Conservation (phyloP, 2,888 invertebrate genomes). For the Leptinotarsa tumamoca region DNA sequence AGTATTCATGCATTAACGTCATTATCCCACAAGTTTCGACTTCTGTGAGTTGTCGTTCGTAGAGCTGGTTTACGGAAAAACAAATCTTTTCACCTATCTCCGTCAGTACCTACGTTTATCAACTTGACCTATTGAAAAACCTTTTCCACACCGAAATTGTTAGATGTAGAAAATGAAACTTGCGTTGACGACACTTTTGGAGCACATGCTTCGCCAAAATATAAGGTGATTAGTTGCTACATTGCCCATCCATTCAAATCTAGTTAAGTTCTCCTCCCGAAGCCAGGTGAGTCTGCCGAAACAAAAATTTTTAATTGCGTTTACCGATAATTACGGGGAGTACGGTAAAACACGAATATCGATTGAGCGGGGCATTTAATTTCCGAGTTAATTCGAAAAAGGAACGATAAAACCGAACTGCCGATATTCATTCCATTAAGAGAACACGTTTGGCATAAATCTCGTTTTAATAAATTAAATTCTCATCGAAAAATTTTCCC, state of each 20-base stretch:
- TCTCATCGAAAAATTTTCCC: conserved; percentile 56
- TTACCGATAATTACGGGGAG: conserved; percentile 45
- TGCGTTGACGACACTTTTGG: too few species aligned
- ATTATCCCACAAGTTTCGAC: too few species aligned
- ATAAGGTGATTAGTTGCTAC: too few species aligned
- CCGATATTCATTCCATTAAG: conserved; percentile 59
- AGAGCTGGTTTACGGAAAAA: too few species aligned
- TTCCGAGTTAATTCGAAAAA: conserved; percentile 52
- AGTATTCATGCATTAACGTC: too few species aligned
- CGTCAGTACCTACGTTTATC: too few species aligned
- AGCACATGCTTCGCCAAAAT: too few species aligned
- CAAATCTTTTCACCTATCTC: too few species aligned
- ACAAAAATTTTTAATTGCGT: conserved; percentile 41
- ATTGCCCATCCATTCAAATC: neutral
- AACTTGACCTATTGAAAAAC: too few species aligned
- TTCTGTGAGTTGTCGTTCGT: too few species aligned
- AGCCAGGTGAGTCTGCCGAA: neutral
- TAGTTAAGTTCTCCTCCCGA: conserved; percentile 9
- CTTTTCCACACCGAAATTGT: too few species aligned
- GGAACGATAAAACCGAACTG: conserved; percentile 51
- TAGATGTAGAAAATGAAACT: too few species aligned
- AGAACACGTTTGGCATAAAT: conserved; percentile 61
- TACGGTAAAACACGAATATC: conserved; percentile 47
- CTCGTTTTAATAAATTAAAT: conserved; percentile 62
- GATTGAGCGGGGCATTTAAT: conserved; percentile 48